phyloP scores from a whole-genome alignment of 2,113 vertebrate genomes.

The Catharus bicknelli region DNA sequence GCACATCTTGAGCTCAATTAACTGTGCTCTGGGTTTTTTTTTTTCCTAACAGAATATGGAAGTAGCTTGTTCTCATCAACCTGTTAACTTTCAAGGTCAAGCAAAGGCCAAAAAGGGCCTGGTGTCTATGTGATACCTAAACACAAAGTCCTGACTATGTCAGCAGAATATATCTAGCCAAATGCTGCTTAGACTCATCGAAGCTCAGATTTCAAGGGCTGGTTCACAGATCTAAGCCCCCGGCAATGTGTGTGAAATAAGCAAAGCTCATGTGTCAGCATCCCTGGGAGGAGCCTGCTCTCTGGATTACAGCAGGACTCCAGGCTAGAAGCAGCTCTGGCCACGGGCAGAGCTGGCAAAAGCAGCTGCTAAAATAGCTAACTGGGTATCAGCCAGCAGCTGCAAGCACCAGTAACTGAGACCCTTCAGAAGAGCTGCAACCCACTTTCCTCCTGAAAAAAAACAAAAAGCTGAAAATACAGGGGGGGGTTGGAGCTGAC shows the following conservation, averaged over 20 bases:
- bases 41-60: not conserved
- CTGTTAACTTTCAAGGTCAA: constrained; percentile 61
- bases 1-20: not conserved
- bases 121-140: constrained; percentile 59
- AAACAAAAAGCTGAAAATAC: not conserved
- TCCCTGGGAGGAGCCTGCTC: not conserved
- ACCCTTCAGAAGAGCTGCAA: not conserved
- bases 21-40: not conserved
- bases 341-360: not conserved
- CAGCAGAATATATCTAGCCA: constrained; percentile 51
- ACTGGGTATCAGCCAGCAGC: constrained; percentile 16
- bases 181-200: constrained; percentile 38
- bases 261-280: constrained; percentile 55
- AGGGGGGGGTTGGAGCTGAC: not conserved
- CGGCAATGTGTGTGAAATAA: constrained; percentile 36
- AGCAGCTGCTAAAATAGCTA: constrained; percentile 43
- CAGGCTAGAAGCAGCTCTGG: not conserved
- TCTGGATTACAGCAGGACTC: not conserved
- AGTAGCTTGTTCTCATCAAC: not conserved
- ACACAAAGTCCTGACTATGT: constrained; percentile 48
- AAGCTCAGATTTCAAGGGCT: constrained; percentile 61
- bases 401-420: constrained; percentile 7
- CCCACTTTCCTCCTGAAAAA: not conserved
- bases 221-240: constrained; percentile 42
- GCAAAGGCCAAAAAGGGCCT: constrained; percentile 32